Base-by-base conservation (phyloP, 2,888 invertebrate genomes). In the Caenorhabditis angaria region DNA sequence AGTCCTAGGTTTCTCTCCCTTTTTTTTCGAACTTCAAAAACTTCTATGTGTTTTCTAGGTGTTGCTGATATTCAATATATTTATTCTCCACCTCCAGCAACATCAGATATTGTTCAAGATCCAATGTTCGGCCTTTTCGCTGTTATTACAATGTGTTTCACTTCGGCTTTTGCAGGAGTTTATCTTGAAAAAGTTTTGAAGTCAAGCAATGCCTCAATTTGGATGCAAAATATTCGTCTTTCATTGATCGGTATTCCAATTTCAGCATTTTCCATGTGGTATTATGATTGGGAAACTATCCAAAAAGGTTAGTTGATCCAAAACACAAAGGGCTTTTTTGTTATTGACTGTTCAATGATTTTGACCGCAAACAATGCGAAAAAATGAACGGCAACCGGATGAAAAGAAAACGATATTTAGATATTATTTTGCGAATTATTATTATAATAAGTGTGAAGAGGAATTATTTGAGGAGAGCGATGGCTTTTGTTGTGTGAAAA, bases 141-240 rank as follows among this genome's bases (percentile, higher is more conserved):
- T n/a, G 87, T 85, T 10, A 56, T 83, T 22, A 73, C 79, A 1
- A 86, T 86, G 86, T 86, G 86, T 55, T 82, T 86, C 62, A 87
- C 86, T 4, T 86, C 85, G 0, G 86, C 86, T 1, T 84, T 86
- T 62, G 86, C 86, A 14, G 97, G 97, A 29, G 94, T 97, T 71
- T 99, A 95, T 88, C 95, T 99, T 88, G 97, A 99, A 88, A 97
- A 96, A 90, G 95, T 97, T 82, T 91, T 99, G 0, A 99, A 99
- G 82, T 88, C 89, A 24, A 76, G 78, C 1, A 93, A 94, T 78
- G 92, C 95, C 77, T 90, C 90, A 1, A 89, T 91, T 2, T 99
- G 97, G 97, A 94, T 99, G 92, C 91, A 99, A 83, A 99, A 99
- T 89, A 94, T 99, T 0, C 97, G 99, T 87, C 90, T 99, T 55